Conservation (phyloP, 1,140 invertebrate genomes). For the Melanaphis sacchari region DNA sequence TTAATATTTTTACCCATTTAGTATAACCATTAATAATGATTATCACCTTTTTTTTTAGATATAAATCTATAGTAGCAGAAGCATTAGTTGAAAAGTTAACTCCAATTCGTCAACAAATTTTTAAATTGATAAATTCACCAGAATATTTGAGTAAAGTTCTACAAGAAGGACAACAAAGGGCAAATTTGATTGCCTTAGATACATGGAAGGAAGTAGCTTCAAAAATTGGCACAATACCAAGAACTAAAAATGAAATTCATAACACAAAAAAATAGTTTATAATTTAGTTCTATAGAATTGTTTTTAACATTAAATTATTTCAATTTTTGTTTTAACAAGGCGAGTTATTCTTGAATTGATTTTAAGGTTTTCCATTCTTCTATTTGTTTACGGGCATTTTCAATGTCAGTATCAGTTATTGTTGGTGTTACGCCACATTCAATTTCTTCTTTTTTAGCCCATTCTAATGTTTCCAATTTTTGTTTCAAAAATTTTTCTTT, state of each 20-base stretch:
- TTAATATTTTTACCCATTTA: not conserved
- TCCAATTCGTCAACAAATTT: conserved; percentile 75
- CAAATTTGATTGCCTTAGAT: conserved; percentile 71
- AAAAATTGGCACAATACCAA: conserved; percentile 67
- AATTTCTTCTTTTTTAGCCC: conserved; percentile 76
- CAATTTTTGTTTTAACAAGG: not conserved
- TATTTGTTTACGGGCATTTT: conserved; percentile 67
- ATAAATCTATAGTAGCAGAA: conserved; percentile 80
- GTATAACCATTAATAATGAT: not conserved
- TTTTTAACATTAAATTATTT: conserved; percentile 21
- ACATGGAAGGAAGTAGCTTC: conserved; percentile 75
- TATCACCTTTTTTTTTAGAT: conserved; percentile 65
- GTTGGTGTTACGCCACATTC: conserved; percentile 71
- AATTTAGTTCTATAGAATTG: conserved; percentile 20
- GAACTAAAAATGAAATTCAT: not conserved
- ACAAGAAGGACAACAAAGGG: conserved; percentile 74
- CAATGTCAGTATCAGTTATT: conserved; percentile 72
- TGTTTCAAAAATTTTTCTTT: conserved; percentile 73
- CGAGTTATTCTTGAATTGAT: conserved; percentile 1
- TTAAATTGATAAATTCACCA: conserved; percentile 69
- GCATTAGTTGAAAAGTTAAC: conserved; percentile 74
- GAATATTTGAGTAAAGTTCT: conserved; percentile 74
- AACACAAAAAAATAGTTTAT: conserved; percentile 10
- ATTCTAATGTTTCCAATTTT: conserved; percentile 69
- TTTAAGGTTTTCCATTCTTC: conserved; percentile 60